Evolutionary conservation across 2,113 vertebrate genomes (phyloP), one percentile per base, ranked within the genome.

Genomic region (Thunnus maccoyii): DNA sequence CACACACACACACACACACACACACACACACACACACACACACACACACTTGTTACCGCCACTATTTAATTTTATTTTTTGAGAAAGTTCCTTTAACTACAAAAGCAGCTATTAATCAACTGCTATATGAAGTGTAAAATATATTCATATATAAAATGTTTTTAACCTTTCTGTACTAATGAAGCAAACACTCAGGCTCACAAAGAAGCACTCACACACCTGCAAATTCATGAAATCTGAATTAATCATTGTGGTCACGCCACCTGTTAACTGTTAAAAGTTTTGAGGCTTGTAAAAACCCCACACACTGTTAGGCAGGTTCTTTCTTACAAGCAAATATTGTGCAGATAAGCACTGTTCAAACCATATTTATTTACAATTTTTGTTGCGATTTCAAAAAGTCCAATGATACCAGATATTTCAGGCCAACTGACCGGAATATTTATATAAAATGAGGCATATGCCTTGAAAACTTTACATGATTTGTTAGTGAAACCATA

Each of bases 1-100:
- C 67, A 86, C 71, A 86, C 64, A 88, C 54, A 85, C 64, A 83
- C 50, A 78, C 51, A 75, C 14, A 62, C 70, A 72, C 58, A 79
- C 46, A 61, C 16, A 41, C 36, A 41, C 36, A 41, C 36, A 9
- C 36, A 89, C 63, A 90, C 55, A 86, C 75, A 77, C 55, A 81
- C 48, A 86, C 44, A 72, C 51, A 72, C 36, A 61, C 13, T 56
- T 71, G 20, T 73, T 48, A 87, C 30, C 46, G 12, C 11, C 4
- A 17, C 15, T 11, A 6, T 50, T 69, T 22, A 50, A 20, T 66
- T 68, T 3, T 46, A 11, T 47, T 44, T 65, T 65, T n/a, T 1
- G n/a, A 41, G 13, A 58, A 78, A 22, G n/a, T 41, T 50, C 52
- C 61, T 67, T 48, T 7, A 71, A 22, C 7, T 5, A 47, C 22